Conservation (phyloP, 2,888 invertebrate species). For the Augiades crinisus region DNA sequence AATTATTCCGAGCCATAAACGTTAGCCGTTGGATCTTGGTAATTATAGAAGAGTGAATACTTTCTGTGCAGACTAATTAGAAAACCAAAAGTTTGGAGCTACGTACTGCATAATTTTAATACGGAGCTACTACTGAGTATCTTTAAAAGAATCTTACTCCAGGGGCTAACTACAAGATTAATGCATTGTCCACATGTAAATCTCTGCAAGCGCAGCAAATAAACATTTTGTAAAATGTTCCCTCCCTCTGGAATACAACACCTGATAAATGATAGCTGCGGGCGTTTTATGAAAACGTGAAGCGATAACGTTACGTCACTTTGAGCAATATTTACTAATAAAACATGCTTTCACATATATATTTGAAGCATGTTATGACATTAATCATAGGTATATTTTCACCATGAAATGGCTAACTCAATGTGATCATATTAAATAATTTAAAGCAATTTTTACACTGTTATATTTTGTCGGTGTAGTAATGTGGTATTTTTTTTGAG, state of each 20-base stretch:
- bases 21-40: constrained; percentile 49
- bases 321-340: constrained; percentile 29
- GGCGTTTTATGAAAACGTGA: constrained; percentile 64
- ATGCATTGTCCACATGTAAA: constrained; percentile 58
- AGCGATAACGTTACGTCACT: constrained; percentile 47
- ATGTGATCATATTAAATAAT: too few relatives aligned
- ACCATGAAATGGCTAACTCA: too few relatives aligned
- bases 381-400: too few relatives aligned
- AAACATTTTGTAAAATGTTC: constrained; percentile 65
- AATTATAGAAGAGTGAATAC: constrained; percentile 49
- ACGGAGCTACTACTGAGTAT: constrained; percentile 26
- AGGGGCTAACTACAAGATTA: constrained; percentile 52
- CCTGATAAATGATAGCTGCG: constrained; percentile 67
- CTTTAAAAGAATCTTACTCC: constrained; percentile 38
- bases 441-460: too few relatives aligned
- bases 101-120: constrained; percentile 8
- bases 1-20: constrained; percentile 49
- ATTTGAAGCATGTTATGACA: background rate
- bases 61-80: constrained; percentile 54
- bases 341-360: constrained; percentile 31
- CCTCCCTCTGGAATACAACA: constrained; percentile 56
- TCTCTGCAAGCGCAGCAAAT: constrained; percentile 55
- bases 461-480: too few relatives aligned
- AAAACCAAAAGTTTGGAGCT: constrained; percentile 40
- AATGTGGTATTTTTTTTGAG: too few relatives aligned